A percentile compares a stretch with the other conserved stretches of the same genome.
phyloP scores from a whole-genome alignment of 2,797 vertebrate species.

The Siniperca undulata region DNA sequence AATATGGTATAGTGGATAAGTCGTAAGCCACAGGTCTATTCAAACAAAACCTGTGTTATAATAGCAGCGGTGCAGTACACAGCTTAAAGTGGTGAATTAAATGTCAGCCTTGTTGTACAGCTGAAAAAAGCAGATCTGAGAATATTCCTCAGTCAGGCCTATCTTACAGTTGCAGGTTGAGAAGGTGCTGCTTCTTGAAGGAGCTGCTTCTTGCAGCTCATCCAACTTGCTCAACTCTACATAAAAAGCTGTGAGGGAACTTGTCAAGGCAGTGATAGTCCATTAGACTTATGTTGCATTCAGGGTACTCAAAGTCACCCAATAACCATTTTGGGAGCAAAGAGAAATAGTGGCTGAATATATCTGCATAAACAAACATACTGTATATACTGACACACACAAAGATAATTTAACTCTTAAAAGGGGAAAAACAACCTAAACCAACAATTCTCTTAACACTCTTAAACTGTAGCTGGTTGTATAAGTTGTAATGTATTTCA shows the following conservation, averaged over 20 bases:
- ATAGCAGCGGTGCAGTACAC: conserved; percentile 45
- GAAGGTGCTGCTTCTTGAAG: conserved; percentile 44
- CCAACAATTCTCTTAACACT: not conserved
- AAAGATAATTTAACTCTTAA: not conserved
- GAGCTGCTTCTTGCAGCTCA: conserved; percentile 58
- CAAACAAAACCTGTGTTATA: conserved; percentile 63
- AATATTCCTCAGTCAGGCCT: conserved; percentile 50
- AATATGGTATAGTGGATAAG: conserved; percentile 70
- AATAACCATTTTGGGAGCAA: not conserved
- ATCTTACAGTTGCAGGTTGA: conserved; percentile 63
- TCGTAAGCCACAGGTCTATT: conserved; percentile 65
- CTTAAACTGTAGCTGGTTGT: not conserved
- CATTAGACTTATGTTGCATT: conserved; percentile 40
- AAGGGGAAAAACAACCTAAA: not conserved
- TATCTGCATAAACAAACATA: not conserved
- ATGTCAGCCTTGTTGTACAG: conserved; percentile 35
- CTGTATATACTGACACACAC: too few species aligned
- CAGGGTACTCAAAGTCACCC: conserved; percentile 42
- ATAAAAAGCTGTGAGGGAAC: conserved; percentile 27
- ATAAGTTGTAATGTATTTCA: not conserved
- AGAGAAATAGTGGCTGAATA: not conserved
- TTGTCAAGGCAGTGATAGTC: conserved; percentile 55
- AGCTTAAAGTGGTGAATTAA: conserved; percentile 60
- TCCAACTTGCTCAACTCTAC: conserved; percentile 34
- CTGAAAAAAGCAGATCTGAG: conserved; percentile 53